phyloP scores from a whole-genome alignment of 1,140 invertebrate species.

The Bilobella aurantiaca region DNA sequence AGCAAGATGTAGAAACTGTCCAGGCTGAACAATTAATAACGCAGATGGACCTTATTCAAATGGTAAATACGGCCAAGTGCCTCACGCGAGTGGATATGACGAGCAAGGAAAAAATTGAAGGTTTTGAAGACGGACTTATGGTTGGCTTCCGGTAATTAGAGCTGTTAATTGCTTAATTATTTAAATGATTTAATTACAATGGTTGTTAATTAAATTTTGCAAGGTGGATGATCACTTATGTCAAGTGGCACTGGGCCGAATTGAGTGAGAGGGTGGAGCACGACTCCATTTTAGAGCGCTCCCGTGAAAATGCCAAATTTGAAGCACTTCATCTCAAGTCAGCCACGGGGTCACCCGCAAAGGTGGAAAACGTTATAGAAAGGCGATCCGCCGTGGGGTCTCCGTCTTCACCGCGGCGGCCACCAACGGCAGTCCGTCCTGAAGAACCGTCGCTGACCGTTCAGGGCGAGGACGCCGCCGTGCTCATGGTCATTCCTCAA shows the following conservation, averaged over 20 bases:
- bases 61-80: neutral
- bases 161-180: neutral
- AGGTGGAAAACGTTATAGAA: neutral
- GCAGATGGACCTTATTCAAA: neutral
- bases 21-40: neutral
- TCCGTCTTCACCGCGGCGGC: neutral
- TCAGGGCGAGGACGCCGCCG: neutral
- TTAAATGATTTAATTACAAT: neutral
- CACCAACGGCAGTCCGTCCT: neutral
- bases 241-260: neutral
- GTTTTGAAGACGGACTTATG: neutral
- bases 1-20: neutral
- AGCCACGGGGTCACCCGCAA: neutral
- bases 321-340: neutral
- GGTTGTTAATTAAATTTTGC: neutral
- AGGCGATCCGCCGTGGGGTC: neutral
- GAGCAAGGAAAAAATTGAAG: neutral
- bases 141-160: neutral
- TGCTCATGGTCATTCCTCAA: neutral
- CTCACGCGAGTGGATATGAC: neutral
- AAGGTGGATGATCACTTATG: neutral
- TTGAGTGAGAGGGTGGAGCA: neutral
- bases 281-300: neutral
- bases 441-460: neutral
- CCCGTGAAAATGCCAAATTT: neutral